Base-by-base conservation (phyloP, 2,797 vertebrate genomes). In the Leptodactylus fallax region DNA sequence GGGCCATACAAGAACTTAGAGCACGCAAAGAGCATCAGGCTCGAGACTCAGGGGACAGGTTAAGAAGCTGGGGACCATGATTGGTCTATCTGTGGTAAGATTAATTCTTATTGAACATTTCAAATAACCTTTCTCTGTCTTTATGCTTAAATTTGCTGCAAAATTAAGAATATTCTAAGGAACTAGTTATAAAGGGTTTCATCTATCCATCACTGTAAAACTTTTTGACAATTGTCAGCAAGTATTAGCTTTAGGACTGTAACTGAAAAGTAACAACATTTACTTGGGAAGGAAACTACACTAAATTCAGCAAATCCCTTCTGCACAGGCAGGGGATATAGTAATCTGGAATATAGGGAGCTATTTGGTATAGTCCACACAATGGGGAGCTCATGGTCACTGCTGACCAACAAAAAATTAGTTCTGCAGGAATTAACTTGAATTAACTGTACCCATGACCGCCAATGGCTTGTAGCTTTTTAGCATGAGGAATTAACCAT, bases 31-130 rank as follows among this genome's bases (percentile, higher is more conserved):
- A 89, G 61, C 51, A 65, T 63, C 84, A 83, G 63, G 79, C 72
- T 3, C 61, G 88, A n/a, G 85, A 86, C 9, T 23, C 47, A 9
- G 88, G 88, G 21, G 79, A 89, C 0, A 85, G 88, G 4, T 61
- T 89, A 49, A 60, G 88, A 58, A 79, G 61, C 4, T 89, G 88
- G 88, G 88, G 88, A 17, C 85, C 83, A 19, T 89, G 88, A 86
- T 36, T 72, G 17, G 11, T 21, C 36, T 55, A 36, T 27, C 25
- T 58, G 69, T 19, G 74, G 87, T 87, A 83, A 87, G 72, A 45
- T 25, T 21, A 13, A 69, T 76, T 80, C 23, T 72, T 77, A 63
- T 53, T 10, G 45, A 63, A n/a, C 9, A 6, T 76, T 49, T 74
- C 11, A 21, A n/a, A 76, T 49, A n/a, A 7, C n/a, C 23, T 36